phyloP scores from a whole-genome alignment of 2,888 invertebrate species.

The Drosophila anceps region DNA sequence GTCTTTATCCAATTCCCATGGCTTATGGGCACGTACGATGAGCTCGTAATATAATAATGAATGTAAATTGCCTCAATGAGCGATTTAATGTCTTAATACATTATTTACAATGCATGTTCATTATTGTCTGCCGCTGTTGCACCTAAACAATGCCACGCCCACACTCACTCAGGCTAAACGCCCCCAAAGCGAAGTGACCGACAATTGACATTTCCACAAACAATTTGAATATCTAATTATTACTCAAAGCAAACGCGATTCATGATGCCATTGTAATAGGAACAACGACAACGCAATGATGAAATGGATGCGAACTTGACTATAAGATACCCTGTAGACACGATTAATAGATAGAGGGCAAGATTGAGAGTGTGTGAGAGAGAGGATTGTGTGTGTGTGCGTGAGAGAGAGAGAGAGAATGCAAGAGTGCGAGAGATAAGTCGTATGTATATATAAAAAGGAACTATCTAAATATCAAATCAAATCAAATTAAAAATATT shows the following conservation, averaged over 20 bases:
- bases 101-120: constrained; percentile 73
- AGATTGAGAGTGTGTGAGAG: background rate
- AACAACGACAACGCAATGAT: background rate
- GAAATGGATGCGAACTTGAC: background rate
- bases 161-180: constrained; percentile 37
- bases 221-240: constrained; percentile 69
- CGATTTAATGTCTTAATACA: constrained; percentile 83
- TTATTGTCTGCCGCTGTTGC: constrained; percentile 37
- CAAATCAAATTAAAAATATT: no score
- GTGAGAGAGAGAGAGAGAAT: no score
- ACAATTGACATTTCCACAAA: constrained; percentile 53
- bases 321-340: background rate
- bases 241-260: constrained; percentile 32
- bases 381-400: no score
- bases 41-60: constrained; percentile 78
- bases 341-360: background rate
- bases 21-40: constrained; percentile 82
- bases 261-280: constrained; percentile 10
- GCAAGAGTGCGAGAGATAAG: no score
- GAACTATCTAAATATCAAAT: background rate
- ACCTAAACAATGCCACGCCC: constrained; percentile 44
- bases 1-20: constrained; percentile 81
- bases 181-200: constrained; percentile 26
- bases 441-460: no score
- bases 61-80: constrained; percentile 81